Conservation (phyloP, 1,140 invertebrate genomes). For the Aleiodes sp. region DNA sequence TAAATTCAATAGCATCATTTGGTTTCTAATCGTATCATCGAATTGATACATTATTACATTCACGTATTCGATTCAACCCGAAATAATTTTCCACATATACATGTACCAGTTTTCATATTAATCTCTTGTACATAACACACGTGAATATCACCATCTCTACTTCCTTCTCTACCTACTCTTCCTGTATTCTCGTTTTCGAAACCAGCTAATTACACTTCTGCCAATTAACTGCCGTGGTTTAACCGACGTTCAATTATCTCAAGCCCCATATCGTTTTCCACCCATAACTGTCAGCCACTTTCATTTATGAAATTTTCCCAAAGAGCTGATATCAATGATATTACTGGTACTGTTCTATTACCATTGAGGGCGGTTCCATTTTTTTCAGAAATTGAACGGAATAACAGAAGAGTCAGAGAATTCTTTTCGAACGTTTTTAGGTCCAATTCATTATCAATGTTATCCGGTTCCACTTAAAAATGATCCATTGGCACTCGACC, state of each 20-base stretch:
- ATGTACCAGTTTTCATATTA: neutral
- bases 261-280: neutral
- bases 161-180: neutral
- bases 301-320: neutral
- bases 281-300: neutral
- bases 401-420: too few relatives aligned
- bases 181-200: neutral
- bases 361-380: neutral
- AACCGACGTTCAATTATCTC: neutral
- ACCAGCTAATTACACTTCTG: constrained; percentile 3
- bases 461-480: too few relatives aligned
- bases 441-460: too few relatives aligned
- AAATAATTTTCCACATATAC: neutral
- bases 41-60: neutral
- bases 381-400: neutral
- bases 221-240: constrained; percentile 4
- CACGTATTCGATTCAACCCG: neutral
- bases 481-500: too few relatives aligned
- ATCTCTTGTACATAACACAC: neutral
- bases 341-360: neutral
- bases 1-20: neutral
- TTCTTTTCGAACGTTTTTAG: too few relatives aligned
- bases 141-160: too few relatives aligned
- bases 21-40: neutral
- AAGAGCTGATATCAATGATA: neutral